phyloP scores from a whole-genome alignment of 2,113 vertebrate genomes.

The Mesembrinibis cayennensis region DNA sequence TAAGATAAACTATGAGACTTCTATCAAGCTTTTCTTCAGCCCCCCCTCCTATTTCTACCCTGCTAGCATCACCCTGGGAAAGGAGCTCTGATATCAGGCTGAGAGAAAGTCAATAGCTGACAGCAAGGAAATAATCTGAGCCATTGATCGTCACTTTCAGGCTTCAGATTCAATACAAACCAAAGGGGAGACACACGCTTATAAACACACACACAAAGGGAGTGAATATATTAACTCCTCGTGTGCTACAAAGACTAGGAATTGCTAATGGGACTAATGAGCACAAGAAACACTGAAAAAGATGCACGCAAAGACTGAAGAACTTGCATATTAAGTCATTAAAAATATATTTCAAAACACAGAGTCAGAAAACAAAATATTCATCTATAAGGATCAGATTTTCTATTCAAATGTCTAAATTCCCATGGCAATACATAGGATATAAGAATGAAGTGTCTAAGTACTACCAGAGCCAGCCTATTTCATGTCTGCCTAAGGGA shows the following conservation, averaged over 20 bases:
- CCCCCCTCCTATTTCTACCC: background rate
- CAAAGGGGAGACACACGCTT: slow-evolving; percentile 50
- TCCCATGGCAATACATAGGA: background rate
- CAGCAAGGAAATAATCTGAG: slow-evolving; percentile 78
- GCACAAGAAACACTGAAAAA: background rate
- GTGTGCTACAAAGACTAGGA: background rate
- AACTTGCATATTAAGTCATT: background rate
- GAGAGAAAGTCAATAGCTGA: slow-evolving; percentile 80
- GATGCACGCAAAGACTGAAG: background rate
- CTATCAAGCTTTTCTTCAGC: background rate
- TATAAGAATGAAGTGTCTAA: background rate
- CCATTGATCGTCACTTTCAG: slow-evolving; percentile 78
- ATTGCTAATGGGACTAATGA: background rate
- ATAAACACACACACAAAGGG: slow-evolving; percentile 23
- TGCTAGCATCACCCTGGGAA: background rate
- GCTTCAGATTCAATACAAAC: slow-evolving; percentile 70
- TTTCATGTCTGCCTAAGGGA: background rate
- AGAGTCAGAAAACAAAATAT: background rate
- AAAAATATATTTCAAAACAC: background rate
- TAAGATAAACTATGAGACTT: slow-evolving; percentile 1
- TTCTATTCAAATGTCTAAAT: background rate
- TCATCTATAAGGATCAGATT: background rate
- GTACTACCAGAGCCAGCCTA: background rate
- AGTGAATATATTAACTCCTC: slow-evolving; percentile 66
- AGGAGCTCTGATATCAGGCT: slow-evolving; percentile 62